Conservation (phyloP, 2,113 vertebrate species). For the Columbina picui region DNA sequence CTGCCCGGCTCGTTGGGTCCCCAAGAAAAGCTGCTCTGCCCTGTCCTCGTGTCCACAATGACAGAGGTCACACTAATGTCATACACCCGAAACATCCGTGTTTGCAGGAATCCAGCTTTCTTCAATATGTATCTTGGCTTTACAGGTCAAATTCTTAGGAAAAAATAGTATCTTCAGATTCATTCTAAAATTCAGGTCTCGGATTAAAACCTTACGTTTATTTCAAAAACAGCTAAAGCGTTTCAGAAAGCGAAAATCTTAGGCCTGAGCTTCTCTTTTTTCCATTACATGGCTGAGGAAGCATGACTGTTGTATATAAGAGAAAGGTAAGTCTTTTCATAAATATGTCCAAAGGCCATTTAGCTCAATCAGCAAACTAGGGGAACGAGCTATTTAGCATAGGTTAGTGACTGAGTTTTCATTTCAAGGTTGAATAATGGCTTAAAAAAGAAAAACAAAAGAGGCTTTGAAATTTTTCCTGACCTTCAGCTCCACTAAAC, state of each 20-base stretch:
- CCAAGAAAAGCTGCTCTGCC: too few relatives aligned
- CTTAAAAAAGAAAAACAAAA: constrained; percentile 38
- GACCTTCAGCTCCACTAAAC: constrained; percentile 10
- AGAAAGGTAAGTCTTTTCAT: background rate
- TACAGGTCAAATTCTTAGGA: too few relatives aligned
- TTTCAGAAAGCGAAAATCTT: background rate
- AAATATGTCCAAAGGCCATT: constrained; percentile 20
- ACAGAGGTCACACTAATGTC: rapidly evolving
- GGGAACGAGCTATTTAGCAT: constrained; percentile 18
- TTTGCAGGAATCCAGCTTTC: rapidly evolving
- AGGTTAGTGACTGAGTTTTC: constrained; percentile 10
- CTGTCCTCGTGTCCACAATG: background rate
- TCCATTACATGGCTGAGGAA: background rate
- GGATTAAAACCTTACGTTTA: background rate
- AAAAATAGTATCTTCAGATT: background rate
- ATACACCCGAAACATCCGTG: background rate
- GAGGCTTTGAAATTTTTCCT: constrained; percentile 6
- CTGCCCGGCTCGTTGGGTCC: rapidly evolving
- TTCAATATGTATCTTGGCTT: rapidly evolving
- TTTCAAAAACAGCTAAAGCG: background rate
- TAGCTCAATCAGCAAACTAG: constrained; percentile 1
- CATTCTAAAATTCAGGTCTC: background rate
- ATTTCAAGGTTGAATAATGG: constrained; percentile 49
- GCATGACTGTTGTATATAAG: background rate
- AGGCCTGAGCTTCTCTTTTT: background rate